Percentiles rank a stretch among this genome's conserved stretches.
phyloP scores from a whole-genome alignment of 2,797 vertebrate species.

The Myripristis jacobus region DNA sequence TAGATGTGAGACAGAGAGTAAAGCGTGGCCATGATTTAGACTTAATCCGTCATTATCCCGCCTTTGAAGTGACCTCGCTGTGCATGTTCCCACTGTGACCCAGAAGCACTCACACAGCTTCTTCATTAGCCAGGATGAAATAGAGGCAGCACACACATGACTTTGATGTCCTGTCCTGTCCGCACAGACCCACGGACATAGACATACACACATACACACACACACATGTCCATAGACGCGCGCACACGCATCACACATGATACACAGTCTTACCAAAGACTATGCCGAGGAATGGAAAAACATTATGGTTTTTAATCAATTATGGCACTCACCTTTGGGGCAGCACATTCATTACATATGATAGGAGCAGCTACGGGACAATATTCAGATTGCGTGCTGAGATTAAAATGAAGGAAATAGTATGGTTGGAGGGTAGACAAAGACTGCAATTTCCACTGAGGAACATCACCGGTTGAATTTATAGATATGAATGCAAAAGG shows the following conservation, averaged over 20 bases:
- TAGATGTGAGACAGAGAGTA: conserved; percentile 67
- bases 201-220: conserved; percentile 23
- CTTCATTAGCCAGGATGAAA: conserved; percentile 83
- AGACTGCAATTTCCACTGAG: conserved; percentile 69
- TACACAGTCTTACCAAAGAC: conserved; percentile 61
- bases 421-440: conserved; percentile 76
- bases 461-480: conserved; percentile 69
- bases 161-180: conserved; percentile 76
- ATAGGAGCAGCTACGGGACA: conserved; percentile 80
- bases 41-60: conserved; percentile 82
- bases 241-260: conserved; percentile 34
- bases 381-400: conserved; percentile 77
- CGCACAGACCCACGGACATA: conserved; percentile 40
- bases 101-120: conserved; percentile 75
- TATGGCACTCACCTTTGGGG: conserved; percentile 81
- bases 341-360: conserved; percentile 81
- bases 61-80: conserved; percentile 84
- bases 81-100: conserved; percentile 74
- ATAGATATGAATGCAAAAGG: conserved; percentile 68
- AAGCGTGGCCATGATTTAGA: conserved; percentile 75
- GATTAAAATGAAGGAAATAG: conserved; percentile 81
- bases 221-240: too few species aligned
- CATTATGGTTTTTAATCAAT: conserved; percentile 86
- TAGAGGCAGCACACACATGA: conserved; percentile 52
- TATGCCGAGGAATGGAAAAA: conserved; percentile 71